Evolutionary conservation across 2,113 vertebrate species (phyloP), one percentile per base, ranked within the genome.

Genomic region (Dissostichus mawsoni): DNA sequence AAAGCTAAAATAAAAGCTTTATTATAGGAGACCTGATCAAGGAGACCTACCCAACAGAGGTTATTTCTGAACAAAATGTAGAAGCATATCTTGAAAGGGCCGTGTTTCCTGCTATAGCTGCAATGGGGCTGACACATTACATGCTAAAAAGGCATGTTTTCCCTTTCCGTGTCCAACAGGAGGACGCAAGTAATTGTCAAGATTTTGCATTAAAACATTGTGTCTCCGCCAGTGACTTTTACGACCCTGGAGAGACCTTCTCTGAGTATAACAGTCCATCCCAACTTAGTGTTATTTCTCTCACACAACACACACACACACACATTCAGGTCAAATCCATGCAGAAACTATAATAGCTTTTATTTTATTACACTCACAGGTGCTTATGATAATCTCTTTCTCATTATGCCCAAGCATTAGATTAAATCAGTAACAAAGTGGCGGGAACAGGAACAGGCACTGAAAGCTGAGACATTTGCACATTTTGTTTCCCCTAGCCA

Each of bases 1-100:
- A 88, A 90, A 80, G 75, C 82, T 88, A 81, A 90, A 92, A 88
- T 82, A 41, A 41, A 89, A 82, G 81, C 64, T 74, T 76, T 82
- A 90, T 86, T 85, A 76, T 69, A 88, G 18, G 61, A 89, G 78
- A 89, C 81, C 73, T 88, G 81, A 76, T 57, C 41, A 13, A 55
- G 64, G 76, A 80, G 83, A 78, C 73, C 67, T 61, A n/a, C 48
- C 47, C 69, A 56, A 11, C 48, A 45, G 14, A 41, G 62, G 56
- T 84, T 78, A 82, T 87, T 80, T 87, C 52, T 41, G 76, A 72
- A 13, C 11, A 50, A n/a, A 71, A 83, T n/a, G 74, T 80, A 50
- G 36, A 70, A 58, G 69, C 68, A 75, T 33, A 65, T 58, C 69
- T 76, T 57, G 47, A 18, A 64, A 64, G 50, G 53, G 36, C 29